Percentiles rank a stretch among this genome's conserved stretches.
Conservation (phyloP, 2,113 vertebrate species). For the Takifugu flavidus region DNA sequence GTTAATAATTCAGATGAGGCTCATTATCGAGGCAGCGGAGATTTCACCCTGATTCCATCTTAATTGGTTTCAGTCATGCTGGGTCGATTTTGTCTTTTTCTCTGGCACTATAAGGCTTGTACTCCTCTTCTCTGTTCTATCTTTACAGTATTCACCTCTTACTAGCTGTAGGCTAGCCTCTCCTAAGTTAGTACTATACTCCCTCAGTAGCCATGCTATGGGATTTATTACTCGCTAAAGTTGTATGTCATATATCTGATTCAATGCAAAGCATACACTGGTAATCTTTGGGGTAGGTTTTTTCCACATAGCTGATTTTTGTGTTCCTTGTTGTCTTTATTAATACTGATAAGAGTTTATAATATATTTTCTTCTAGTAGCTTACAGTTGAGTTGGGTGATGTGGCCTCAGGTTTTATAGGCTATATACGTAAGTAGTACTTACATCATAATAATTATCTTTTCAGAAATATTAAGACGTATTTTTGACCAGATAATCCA, state of each 20-base stretch:
- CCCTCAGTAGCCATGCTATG: conserved; percentile 23
- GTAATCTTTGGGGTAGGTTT: too few species aligned
- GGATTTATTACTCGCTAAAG: conserved; percentile 44
- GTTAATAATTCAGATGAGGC: conserved; percentile 84
- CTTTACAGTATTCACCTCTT: conserved; percentile 47
- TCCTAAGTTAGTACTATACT: conserved; percentile 36
- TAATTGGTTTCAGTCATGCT: conserved; percentile 80
- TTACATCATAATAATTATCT: too few species aligned
- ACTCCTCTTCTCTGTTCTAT: conserved; percentile 51
- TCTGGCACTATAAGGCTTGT: conserved; percentile 47
- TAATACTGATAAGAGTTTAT: too few species aligned
- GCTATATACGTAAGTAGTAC: too few species aligned
- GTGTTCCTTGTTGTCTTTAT: too few species aligned
- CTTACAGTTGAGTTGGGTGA: too few species aligned
- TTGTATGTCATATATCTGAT: conserved; percentile 41
- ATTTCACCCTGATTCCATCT: conserved; percentile 84
- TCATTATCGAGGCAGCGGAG: conserved; percentile 83
- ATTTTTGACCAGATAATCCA: too few species aligned
- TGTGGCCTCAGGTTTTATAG: too few species aligned
- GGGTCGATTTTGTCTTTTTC: conserved; percentile 65
- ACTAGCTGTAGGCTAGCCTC: conserved; percentile 44
- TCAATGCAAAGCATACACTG: conserved; percentile 19
- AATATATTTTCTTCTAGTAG: too few species aligned
- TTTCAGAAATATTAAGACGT: too few species aligned
- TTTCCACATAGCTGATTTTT: too few species aligned